Conservation (phyloP, 2,888 invertebrate genomes). For the Trichopria drosophilae region DNA sequence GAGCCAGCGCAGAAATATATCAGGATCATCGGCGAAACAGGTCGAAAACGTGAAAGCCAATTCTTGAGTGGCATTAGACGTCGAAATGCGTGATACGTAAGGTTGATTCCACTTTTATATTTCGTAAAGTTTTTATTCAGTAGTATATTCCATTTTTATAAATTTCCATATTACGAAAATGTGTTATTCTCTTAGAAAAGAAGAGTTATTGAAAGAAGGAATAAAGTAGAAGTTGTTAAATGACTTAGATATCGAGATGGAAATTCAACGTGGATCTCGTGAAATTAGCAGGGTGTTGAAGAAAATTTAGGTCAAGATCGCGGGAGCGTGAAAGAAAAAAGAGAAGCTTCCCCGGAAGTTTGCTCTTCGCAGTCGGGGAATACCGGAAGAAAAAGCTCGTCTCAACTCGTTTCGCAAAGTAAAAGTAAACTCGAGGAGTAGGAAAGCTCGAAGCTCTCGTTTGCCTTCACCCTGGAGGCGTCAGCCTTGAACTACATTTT, state of each 20-base stretch:
- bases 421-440: slow-evolving; percentile 32
- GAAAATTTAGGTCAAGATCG: slow-evolving; percentile 36
- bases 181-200: no score
- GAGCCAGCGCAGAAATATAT: slow-evolving; percentile 15
- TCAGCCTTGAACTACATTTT: slow-evolving; percentile 58
- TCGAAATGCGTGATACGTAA: slow-evolving; percentile 10
- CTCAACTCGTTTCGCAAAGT: slow-evolving; percentile 30
- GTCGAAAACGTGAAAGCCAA: slow-evolving; percentile 46
- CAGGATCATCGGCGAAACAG: slow-evolving; percentile 39
- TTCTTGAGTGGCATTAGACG: slow-evolving; percentile 44
- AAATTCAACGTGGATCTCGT: no score
- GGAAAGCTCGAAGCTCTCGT: slow-evolving; percentile 26
- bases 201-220: no score
- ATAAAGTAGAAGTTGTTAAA: no score
- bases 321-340: slow-evolving; percentile 25
- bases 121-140: no score
- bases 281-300: no score
- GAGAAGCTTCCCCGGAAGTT: slow-evolving; percentile 23
- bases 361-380: slow-evolving; percentile 24
- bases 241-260: no score
- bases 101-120: no score
- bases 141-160: no score
- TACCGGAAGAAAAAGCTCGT: slow-evolving; percentile 27
- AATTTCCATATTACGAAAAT: no score
- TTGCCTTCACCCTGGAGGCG: slow-evolving; percentile 39